Evolutionary conservation across 2,113 vertebrate genomes (phyloP), one percentile per base, ranked within the genome.

Genomic region (Aramus guarauna): DNA sequence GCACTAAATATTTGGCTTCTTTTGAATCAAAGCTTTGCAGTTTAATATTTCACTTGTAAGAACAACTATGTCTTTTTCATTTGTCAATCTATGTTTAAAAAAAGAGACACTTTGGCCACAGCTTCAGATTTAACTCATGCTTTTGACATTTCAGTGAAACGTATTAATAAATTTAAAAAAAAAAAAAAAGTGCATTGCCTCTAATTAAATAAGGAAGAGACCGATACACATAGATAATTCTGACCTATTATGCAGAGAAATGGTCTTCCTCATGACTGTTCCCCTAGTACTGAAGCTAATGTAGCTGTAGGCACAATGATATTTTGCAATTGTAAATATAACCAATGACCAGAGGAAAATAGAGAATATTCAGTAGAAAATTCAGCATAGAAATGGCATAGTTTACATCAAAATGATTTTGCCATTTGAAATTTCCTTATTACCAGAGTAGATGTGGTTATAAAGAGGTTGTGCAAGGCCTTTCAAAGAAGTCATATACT

Each of bases 401-500:
- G 7, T 56, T 56, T 76, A 27, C 0, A 1, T 39, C 3, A 22
- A 73, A 17, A 5, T 21, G 5, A 2, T 67, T 26, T 66, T 11
- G 1, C 6, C 62, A 2, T 66, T 81, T 74, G 9, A 50, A 45
- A 5, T 55, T 76, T 47, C 11, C 12, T 59, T 86, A 21, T 53
- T 59, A 15, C 29, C 6, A 13, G n/a, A 75, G 13, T 6, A 3
- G 3, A 1, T 63, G 12, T 63, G 29, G 19, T 85, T 81, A 21
- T 7, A 8, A 66, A 77, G 4, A 55, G 6, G 2, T 41, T 52
- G 11, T 73, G 43, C 15, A 76, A 47, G 5, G 26, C 64, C 34
- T 69, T 77, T 43, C 2, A 4, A 87, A 78, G 23, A 50, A 68
- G 7, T 18, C 14, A 27, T 36, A 15, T 36, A 36, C 7, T 8